Evolutionary conservation across 2,888 invertebrate genomes (phyloP), one percentile per base, ranked within the genome.

Genomic region (Cantharis rustica): DNA sequence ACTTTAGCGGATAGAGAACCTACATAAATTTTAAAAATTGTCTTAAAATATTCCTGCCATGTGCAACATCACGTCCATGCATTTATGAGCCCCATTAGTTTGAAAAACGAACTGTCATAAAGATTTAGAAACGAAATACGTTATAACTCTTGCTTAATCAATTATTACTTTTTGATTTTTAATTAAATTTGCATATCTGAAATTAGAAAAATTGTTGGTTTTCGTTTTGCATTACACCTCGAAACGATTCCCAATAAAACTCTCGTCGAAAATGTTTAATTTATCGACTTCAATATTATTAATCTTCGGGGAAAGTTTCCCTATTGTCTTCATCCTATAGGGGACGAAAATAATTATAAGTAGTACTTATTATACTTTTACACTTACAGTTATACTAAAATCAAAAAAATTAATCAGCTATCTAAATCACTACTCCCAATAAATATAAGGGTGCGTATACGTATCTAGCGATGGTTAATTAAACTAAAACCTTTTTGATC

Each of bases 401-500:
- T 47, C n/a, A n/a, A 47, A 23, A 76, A 73, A 73, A 71, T 73
- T 74, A 74, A 73, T 73, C 76, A 76, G 76, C n/a, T 47, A 47
- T 47, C 47, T 7, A 47, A 47, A 47, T 47, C 47, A 47, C n/a
- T 47, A 47, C 47, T 47, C n/a, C n/a, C 2, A 23, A 47, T 47
- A 47, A 47, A 47, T 63, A 47, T 62, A 70, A 72, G 73, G 76
- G 76, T 47, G 76, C 63, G 76, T 73, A 68, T 47, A 63, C 61
- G 61, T 75, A 66, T 75, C 71, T 75, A 72, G 71, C 61, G 63
- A 68, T 72, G 63, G 68, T 72, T 72, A 75, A 75, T 75, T 75
- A 75, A 75, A 75, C 68, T 75, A 75, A 75, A 75, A 75, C 75
- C 71, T 75, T 75, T 75, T 72, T 64, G 71, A 75, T 75, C 68